Base-by-base conservation (phyloP, 2,797 vertebrate species). In the Enteromius treurensis region DNA sequence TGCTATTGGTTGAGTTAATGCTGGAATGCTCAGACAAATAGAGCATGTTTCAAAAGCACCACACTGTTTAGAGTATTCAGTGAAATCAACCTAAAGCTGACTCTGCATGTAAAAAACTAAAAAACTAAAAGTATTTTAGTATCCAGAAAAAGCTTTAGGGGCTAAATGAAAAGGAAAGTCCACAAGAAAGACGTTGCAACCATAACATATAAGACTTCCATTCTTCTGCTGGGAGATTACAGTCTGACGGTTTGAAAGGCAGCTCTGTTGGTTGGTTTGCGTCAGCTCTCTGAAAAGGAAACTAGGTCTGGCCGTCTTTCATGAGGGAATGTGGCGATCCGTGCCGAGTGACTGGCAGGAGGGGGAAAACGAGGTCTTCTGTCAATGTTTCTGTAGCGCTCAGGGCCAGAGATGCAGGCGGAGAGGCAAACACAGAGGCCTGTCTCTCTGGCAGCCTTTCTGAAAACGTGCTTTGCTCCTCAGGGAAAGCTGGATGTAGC, bases 331-430 rank as follows among this genome's bases (percentile, higher is more conserved):
- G 87, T 85, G 84, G 85, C 21, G 81, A 77, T 81, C 84, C 60
- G 77, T 84, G 73, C 77, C 84, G 81, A 82, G 79, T 85, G 89
- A 82, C 82, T 82, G 85, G 86, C 84, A 88, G 87, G 77, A 88
- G 80, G 68, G 85, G 84, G 76, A 87, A 64, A 89, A 85, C 88
- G 70, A 87, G 84, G 82, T 88, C 82, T 84, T 89, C 85, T 90
- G 90, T 91, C 88, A 91, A 89, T 91, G 88, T 89, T 90, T 89
- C 89, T 89, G 90, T 88, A 87, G 87, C 75, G 85, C 88, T 86
- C 87, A 80, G 78, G 86, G 88, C 84, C 88, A 88, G 87, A 88
- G 88, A 80, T 81, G 79, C 86, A 84, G 84, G 84, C 86, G 68
- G 85, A 75, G 84, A 86, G 87, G 81, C 89, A 87, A 87, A 89